Evolutionary conservation across 2,888 invertebrate species (phyloP), one percentile per base, ranked within the genome.

Genomic region (Amblyteles armatorius): DNA sequence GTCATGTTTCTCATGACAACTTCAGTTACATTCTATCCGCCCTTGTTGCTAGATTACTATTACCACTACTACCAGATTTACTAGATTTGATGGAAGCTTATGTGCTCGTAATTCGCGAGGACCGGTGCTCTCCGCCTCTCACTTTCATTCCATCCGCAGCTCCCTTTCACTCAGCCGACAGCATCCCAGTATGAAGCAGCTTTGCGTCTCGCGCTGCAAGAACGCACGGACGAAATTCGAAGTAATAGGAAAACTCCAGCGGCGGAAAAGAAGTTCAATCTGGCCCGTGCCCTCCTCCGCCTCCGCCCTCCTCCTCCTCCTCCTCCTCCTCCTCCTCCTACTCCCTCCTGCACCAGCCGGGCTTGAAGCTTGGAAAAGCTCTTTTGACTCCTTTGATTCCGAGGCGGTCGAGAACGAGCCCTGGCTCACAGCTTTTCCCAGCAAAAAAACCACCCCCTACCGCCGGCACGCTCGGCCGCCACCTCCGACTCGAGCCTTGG

Each of bases 171-270:
- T 81, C 80, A 71, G 72, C 40, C 48, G 44, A 77, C 72, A 67
- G 77, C 50, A 72, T 72, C 71, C 52, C 71, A 77, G 36, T 68
- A 78, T 40, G 76, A 76, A 72, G 69, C 68, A 82, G 85, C 85
- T 85, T 85, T 85, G 79, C 82, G 82, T 79, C 79, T 88, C 84
- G 60, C 83, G 85, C 81, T 76, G 60, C 78, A 81, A 77, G 71
- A 73, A 80, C 82, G 63, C 83, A 80, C 88, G 79, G 74, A 85
- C 80, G 90, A 92, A 92, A 92, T 93, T 92, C 91, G 91, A 91
- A 92, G 93, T 92, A 93, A 93, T 93, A 92, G 92, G 92, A 92
- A 93, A 92, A 93, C 92, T 93, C 93, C 90, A 89, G 90, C 85
- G 91, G 90, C 88, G 91, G 91, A 91, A 92, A 92, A 92, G 92